These are phyloP conservation scores for Heliconius nattereri DNA, from an alignment of 1,140 invertebrate genomes.

Conservation along the genomic window DNA sequence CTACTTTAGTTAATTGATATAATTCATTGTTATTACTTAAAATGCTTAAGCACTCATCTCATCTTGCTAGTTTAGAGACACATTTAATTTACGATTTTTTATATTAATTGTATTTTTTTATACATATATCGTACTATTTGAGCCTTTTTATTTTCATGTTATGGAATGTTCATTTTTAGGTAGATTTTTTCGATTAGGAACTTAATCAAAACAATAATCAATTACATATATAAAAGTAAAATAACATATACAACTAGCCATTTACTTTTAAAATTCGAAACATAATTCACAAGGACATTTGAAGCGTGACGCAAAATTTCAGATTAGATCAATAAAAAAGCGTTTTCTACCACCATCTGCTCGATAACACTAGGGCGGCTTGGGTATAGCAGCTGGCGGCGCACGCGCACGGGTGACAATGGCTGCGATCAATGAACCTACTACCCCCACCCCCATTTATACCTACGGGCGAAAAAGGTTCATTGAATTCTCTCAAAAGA, in stretches of 20 bases:
- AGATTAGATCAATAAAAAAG: slow-evolving; percentile 52
- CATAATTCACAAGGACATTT: slow-evolving; percentile 19
- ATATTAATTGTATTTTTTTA: background rate
- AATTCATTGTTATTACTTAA: too few species aligned
- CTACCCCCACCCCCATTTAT: slow-evolving; percentile 48
- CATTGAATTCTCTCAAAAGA: slow-evolving; percentile 45
- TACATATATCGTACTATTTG: background rate
- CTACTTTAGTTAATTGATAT: too few species aligned
- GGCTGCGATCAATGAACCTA: slow-evolving; percentile 69
- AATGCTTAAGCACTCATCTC: background rate
- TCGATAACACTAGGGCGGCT: slow-evolving; percentile 50
- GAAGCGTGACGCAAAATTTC: slow-evolving; percentile 49
- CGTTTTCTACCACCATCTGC: slow-evolving; percentile 63
- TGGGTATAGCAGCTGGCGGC: slow-evolving; percentile 54
- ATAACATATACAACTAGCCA: too few species aligned
- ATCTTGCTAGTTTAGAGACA: background rate
- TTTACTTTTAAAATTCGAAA: background rate
- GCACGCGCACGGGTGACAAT: slow-evolving; percentile 70
- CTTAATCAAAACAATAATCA: too few species aligned
- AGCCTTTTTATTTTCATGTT: background rate
- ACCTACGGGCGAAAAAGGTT: slow-evolving; percentile 32
- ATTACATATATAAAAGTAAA: too few species aligned
- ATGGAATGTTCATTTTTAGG: background rate
- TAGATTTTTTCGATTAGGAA: background rate
- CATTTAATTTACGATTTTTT: background rate